These are phyloP conservation scores for Cyanoramphus novaezelandiae DNA, from an alignment of 2,113 vertebrate genomes.

Conservation along the genomic window DNA sequence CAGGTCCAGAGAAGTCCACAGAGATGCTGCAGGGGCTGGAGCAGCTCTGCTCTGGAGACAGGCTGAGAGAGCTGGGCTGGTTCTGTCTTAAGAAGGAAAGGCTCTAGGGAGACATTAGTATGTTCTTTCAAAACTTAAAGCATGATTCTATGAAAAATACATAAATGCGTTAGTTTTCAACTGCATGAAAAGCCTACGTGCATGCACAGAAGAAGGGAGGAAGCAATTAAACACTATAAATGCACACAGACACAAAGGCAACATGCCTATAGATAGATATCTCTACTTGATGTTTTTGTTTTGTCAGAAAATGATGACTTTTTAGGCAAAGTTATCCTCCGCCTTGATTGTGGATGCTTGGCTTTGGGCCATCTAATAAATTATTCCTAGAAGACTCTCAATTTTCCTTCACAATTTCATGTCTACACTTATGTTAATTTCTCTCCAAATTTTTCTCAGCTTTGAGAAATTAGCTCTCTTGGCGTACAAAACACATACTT, in stretches of 20 bases:
- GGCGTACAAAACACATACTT: slow-evolving; percentile 6
- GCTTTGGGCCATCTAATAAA: slow-evolving; percentile 41
- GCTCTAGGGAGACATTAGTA: fast-evolving
- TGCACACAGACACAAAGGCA: background rate
- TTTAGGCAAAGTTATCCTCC: slow-evolving; percentile 9
- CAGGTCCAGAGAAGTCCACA: fast-evolving
- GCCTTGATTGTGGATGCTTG: background rate
- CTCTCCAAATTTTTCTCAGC: slow-evolving; percentile 11
- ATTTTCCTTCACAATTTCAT: slow-evolving; percentile 52
- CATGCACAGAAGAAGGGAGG: background rate
- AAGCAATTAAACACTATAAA: background rate
- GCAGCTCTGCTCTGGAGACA: background rate
- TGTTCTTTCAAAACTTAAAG: background rate
- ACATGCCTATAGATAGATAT: background rate
- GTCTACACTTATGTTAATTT: slow-evolving; percentile 36
- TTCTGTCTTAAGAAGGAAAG: background rate
- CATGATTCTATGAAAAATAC: background rate
- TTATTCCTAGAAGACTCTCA: slow-evolving; percentile 24
- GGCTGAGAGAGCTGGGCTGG: background rate
- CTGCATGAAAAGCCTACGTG: background rate
- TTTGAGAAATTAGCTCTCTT: slow-evolving; percentile 39
- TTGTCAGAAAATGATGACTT: background rate
- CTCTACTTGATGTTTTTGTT: background rate
- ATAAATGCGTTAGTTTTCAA: background rate
- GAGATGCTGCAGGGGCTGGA: background rate